Percentiles rank a stretch among this genome's conserved stretches.
Conservation (phyloP, 2,888 invertebrate genomes). For the Ochropacha duplaris region DNA sequence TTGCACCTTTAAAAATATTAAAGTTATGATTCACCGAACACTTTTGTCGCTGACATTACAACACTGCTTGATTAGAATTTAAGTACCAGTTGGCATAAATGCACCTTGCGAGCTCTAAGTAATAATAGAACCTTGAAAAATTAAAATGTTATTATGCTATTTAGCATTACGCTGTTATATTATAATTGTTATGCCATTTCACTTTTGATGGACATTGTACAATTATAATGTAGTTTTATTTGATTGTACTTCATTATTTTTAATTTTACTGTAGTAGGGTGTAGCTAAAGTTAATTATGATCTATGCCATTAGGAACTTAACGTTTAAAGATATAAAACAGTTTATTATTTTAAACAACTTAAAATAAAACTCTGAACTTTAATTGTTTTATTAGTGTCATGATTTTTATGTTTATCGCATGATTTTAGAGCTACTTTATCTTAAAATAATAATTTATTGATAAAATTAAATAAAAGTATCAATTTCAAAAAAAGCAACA, state of each 20-base stretch:
- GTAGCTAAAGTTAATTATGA: too few species aligned
- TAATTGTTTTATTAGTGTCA: too few species aligned
- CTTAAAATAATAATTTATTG: too few species aligned
- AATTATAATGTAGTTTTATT: neutral
- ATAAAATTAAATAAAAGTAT: too few species aligned
- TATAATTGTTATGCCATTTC: neutral
- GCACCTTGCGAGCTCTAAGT: conserved; percentile 6
- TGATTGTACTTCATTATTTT: neutral
- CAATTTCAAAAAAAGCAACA: too few species aligned
- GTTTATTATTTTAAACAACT: too few species aligned
- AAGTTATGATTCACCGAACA: neutral
- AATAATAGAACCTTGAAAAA: conserved; percentile 18
- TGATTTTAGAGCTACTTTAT: too few species aligned
- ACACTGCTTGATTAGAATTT: conserved; percentile 23
- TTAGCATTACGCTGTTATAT: neutral
- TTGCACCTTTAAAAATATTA: too few species aligned
- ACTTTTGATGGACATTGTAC: neutral
- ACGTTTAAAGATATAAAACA: too few species aligned
- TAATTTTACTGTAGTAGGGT: neutral
- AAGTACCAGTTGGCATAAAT: conserved; percentile 11
- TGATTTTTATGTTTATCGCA: too few species aligned
- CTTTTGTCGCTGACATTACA: conserved; percentile 1
- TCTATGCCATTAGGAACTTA: too few species aligned
- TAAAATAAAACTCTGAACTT: too few species aligned
- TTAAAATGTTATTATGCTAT: conserved; percentile 16